Evolutionary conservation across 1,140 invertebrate species (phyloP).

Genomic region (Bombus affinis): DNA sequence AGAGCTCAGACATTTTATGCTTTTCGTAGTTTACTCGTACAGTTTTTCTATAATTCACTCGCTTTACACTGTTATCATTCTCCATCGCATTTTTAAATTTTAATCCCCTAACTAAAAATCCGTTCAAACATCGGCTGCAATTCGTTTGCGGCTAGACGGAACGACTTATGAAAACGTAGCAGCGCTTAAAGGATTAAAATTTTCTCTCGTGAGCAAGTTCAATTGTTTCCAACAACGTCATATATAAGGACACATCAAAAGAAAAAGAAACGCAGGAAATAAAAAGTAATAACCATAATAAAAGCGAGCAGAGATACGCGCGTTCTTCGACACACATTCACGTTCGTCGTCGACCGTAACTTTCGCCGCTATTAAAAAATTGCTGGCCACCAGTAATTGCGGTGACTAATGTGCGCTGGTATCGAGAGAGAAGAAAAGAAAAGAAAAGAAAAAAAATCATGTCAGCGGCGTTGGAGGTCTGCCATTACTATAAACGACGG

Average conservation of each 20-base stretch:
- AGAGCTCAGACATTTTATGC: background rate
- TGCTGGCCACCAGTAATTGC: constrained; percentile 34
- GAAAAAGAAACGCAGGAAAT: background rate
- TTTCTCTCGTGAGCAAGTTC: background rate
- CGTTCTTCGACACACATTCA: background rate
- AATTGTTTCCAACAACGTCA: background rate
- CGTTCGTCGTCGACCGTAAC: background rate
- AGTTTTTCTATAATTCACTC: background rate
- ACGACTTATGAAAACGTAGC: background rate
- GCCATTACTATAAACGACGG: constrained; percentile 36
- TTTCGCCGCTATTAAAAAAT: constrained; percentile 55
- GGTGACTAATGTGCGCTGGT: constrained; percentile 25
- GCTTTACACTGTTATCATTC: background rate
- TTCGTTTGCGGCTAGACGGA: background rate
- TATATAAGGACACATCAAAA: background rate
- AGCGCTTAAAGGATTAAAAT: background rate
- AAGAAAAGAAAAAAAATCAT: constrained; percentile 4
- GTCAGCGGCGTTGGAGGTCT: constrained; percentile 19
- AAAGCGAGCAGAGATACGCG: background rate
- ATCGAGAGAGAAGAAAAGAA: background rate
- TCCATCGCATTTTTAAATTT: background rate
- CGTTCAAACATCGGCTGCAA: background rate
- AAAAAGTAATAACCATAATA: constrained; percentile 45
- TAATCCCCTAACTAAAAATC: too few relatives aligned
- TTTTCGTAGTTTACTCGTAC: background rate